phyloP scores from a whole-genome alignment of 2,113 vertebrate species.

The Anguilla rostrata region DNA sequence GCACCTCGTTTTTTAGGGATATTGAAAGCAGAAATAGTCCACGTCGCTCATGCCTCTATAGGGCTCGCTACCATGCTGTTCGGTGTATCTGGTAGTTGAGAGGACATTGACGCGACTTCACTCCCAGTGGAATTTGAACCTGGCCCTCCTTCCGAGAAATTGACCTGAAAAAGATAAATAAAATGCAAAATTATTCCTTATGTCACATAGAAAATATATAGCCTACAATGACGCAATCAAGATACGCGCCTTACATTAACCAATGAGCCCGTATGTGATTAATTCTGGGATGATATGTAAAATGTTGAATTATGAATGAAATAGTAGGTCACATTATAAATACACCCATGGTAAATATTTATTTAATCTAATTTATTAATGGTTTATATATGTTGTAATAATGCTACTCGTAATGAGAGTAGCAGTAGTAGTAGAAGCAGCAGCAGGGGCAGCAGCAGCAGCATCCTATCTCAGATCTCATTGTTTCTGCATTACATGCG shows the following conservation, averaged over 20 bases:
- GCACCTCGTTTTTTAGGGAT: constrained; percentile 53
- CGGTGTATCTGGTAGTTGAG: constrained; percentile 96
- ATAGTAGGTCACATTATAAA: too few species aligned
- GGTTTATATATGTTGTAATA: not conserved
- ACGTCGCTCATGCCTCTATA: constrained; percentile 88
- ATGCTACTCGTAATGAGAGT: not conserved
- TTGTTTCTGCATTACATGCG: not conserved
- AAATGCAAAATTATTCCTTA: not conserved
- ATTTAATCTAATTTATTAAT: not conserved
- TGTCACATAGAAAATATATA: not conserved
- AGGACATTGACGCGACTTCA: constrained; percentile 98
- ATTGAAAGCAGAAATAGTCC: constrained; percentile 47
- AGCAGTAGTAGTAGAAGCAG: not conserved
- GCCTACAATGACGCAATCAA: not conserved
- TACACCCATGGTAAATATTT: too few species aligned
- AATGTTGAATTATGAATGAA: not conserved
- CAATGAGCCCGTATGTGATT: not conserved
- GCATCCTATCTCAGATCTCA: not conserved
- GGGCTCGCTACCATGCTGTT: constrained; percentile 99
- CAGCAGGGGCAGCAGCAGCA: not conserved
- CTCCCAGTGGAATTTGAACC: constrained; percentile 97
- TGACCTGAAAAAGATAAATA: constrained; percentile 76
- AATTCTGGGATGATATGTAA: not conserved
- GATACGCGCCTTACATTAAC: not conserved
- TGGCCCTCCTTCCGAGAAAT: constrained; percentile 95